Conservation (phyloP, 2,797 vertebrate genomes). For the Pseudotriccus pelzelni region DNA sequence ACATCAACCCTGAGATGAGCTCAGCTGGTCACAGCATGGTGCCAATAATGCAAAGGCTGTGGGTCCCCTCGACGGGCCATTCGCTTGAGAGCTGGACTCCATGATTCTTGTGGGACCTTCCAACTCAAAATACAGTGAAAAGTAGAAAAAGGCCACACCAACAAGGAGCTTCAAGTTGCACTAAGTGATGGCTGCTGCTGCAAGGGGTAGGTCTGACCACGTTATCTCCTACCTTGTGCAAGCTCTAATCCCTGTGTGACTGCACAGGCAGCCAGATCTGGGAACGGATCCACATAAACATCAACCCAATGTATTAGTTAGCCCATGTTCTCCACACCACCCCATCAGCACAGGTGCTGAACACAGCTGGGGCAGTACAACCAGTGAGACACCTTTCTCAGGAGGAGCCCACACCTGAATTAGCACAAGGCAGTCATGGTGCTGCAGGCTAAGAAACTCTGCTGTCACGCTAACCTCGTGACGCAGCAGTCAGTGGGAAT, state of each 20-base stretch:
- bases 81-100: accelerated
- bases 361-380: background rate
- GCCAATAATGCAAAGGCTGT: background rate
- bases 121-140: background rate
- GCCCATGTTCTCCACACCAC: accelerated
- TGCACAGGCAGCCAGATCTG: background rate
- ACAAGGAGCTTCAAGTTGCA: background rate
- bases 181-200: background rate
- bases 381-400: background rate
- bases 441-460: background rate
- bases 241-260: background rate
- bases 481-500: background rate
- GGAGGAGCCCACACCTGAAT: background rate
- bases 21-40: background rate
- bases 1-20: background rate
- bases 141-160: background rate
- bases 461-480: background rate
- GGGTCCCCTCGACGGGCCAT: background rate
- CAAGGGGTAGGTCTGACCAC: background rate
- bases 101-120: background rate
- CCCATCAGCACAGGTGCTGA: background rate
- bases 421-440: background rate
- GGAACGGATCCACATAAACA: background rate
- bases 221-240: background rate
- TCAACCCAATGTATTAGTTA: background rate